Percentiles rank a stretch among this genome's conserved stretches.
These are phyloP conservation scores for Tribolium madens DNA, from an alignment of 1,140 invertebrate species.

Conservation along the genomic window DNA sequence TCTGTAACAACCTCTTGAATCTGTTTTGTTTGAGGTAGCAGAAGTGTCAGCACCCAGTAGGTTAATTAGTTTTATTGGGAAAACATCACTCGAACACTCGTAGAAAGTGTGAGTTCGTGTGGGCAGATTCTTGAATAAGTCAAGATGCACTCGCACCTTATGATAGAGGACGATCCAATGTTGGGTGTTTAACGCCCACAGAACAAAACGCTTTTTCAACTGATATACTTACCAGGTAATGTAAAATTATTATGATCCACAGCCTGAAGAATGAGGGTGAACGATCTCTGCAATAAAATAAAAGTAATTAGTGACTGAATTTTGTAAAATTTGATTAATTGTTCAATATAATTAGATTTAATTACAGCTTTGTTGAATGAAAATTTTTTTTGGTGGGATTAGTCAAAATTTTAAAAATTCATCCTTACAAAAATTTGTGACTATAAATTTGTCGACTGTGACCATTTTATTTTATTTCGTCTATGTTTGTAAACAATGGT, in stretches of 20 bases:
- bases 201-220: background rate
- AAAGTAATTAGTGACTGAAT: constrained; percentile 45
- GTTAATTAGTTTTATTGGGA: constrained; percentile 45
- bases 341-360: too few species aligned
- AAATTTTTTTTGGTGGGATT: too few species aligned
- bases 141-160: constrained; percentile 38
- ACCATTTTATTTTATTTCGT: too few species aligned
- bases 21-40: constrained; percentile 41
- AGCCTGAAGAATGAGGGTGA: constrained; percentile 91
- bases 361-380: too few species aligned
- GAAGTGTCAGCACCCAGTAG: constrained; percentile 32
- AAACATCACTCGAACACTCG: constrained; percentile 41
- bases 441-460: too few species aligned
- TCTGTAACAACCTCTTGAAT: constrained; percentile 25
- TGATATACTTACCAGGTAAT: constrained; percentile 72
- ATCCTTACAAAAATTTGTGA: too few species aligned
- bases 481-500: too few species aligned
- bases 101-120: constrained; percentile 38
- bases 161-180: constrained; percentile 2
- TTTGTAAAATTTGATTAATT: too few species aligned
- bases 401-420: too few species aligned
- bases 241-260: constrained; percentile 83
- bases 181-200: constrained; percentile 34
- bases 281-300: constrained; percentile 84
- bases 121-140: constrained; percentile 41